Percentiles rank a stretch among this genome's conserved stretches.
These are phyloP conservation scores for Cremastobaeus sp. DNA, from an alignment of 2,888 invertebrate species.

Conservation along the genomic window DNA sequence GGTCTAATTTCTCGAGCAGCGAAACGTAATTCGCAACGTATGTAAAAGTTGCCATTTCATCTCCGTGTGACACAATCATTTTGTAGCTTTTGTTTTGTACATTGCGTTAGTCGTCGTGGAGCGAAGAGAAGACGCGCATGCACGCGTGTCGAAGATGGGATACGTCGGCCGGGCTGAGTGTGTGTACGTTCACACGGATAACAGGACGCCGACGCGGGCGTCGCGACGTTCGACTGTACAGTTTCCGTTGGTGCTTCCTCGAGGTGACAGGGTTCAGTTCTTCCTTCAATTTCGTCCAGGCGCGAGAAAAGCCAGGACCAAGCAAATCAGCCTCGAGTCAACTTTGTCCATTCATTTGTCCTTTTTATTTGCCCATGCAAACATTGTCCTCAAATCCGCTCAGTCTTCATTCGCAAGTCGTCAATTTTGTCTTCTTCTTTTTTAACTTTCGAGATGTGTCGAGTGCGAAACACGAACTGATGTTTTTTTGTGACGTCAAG, in stretches of 20 bases:
- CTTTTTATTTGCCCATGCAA: not conserved
- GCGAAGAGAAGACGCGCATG: constrained; percentile 62
- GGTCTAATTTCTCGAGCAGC: constrained; percentile 27
- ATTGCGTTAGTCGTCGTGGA: constrained; percentile 51
- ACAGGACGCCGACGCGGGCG: constrained; percentile 75
- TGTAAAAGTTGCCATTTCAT: constrained; percentile 46
- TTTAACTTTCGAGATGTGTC: constrained; percentile 10
- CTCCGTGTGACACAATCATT: constrained; percentile 52
- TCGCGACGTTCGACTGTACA: constrained; percentile 77
- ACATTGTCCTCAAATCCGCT: too few species aligned
- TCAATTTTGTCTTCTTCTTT: constrained; percentile 9
- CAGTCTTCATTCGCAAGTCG: too few species aligned
- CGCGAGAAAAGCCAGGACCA: constrained; percentile 62
- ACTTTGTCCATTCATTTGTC: not conserved
- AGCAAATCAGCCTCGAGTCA: not conserved
- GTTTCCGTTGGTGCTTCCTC: constrained; percentile 76
- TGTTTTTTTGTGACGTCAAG: not conserved
- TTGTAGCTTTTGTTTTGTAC: constrained; percentile 60
- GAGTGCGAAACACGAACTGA: constrained; percentile 26
- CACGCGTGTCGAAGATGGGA: constrained; percentile 61
- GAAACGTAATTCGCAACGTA: constrained; percentile 33
- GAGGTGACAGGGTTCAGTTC: constrained; percentile 74
- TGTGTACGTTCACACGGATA: constrained; percentile 61
- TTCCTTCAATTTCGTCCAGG: constrained; percentile 71
- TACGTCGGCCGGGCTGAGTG: constrained; percentile 32